Conservation (phyloP, 1,140 invertebrate species). For the Cydia splendana region DNA sequence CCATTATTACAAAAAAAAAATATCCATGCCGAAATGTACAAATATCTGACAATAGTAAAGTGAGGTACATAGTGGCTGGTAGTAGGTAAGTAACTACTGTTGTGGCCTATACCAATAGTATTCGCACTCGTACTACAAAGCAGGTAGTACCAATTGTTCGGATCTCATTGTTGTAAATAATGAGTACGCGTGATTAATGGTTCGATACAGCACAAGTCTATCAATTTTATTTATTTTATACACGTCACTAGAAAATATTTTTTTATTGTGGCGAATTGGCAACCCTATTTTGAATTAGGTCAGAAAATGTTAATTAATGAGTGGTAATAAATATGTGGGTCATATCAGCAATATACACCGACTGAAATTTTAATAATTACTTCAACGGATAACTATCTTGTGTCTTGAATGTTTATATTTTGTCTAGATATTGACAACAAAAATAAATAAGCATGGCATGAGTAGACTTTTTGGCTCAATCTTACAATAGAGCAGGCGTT, state of each 20-base stretch:
- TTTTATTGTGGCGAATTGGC: background rate
- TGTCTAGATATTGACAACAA: background rate
- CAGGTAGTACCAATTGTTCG: constrained; percentile 20
- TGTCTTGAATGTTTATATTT: background rate
- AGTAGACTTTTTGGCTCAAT: background rate
- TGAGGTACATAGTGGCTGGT: background rate
- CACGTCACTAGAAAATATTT: background rate
- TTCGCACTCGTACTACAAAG: constrained; percentile 18
- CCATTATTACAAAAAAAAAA: too few relatives aligned
- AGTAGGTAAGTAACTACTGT: background rate
- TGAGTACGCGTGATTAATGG: constrained; percentile 24
- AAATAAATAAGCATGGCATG: background rate
- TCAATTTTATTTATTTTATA: constrained; percentile 11
- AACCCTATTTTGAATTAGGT: constrained; percentile 1
- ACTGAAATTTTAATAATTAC: background rate
- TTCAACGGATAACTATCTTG: too few relatives aligned
- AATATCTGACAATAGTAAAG: background rate
- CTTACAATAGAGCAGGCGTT: background rate
- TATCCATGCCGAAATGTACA: too few relatives aligned
- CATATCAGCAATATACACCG: background rate
- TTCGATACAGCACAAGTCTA: constrained; percentile 14
- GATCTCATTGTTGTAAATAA: constrained; percentile 15
- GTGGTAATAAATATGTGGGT: background rate
- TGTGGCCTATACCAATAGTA: background rate
- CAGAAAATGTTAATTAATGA: constrained; percentile 2